These are phyloP conservation scores for Heliothis subflexa DNA, from an alignment of 1,140 invertebrate species.

Conservation along the genomic window DNA sequence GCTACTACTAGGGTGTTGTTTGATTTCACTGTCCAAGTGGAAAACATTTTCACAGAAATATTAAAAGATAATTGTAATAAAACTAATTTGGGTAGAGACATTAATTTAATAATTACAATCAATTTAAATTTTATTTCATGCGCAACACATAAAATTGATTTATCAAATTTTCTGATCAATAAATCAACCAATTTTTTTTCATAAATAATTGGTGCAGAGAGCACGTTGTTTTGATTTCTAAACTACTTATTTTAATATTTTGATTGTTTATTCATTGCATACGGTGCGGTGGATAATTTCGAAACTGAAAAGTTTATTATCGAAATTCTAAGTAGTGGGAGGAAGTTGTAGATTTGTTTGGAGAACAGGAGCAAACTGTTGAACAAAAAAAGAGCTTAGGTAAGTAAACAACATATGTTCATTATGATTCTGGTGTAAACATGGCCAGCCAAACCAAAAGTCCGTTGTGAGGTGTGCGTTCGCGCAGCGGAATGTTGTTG, in stretches of 20 bases:
- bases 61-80: neutral
- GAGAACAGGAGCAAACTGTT: no score
- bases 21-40: slow-evolving; percentile 11
- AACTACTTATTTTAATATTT: neutral
- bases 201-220: neutral
- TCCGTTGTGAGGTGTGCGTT: no score
- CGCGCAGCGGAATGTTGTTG: no score
- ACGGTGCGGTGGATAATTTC: slow-evolving; percentile 17
- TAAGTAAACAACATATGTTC: neutral
- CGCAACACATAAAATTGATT: neutral
- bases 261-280: neutral
- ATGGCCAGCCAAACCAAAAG: no score
- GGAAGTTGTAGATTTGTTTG: neutral
- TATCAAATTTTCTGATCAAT: neutral
- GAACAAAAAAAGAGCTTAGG: no score
- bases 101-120: neutral
- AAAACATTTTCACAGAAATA: neutral
- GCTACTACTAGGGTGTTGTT: neutral
- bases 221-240: neutral
- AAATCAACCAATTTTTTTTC: neutral
- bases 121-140: neutral
- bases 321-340: slow-evolving; percentile 20
- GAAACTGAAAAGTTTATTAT: slow-evolving; percentile 20
- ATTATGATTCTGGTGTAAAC: no score
- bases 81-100: neutral